Percentiles rank a stretch among this genome's conserved stretches.
phyloP scores from a whole-genome alignment of 2,113 vertebrate genomes.

The Sceloporus tristichus region DNA sequence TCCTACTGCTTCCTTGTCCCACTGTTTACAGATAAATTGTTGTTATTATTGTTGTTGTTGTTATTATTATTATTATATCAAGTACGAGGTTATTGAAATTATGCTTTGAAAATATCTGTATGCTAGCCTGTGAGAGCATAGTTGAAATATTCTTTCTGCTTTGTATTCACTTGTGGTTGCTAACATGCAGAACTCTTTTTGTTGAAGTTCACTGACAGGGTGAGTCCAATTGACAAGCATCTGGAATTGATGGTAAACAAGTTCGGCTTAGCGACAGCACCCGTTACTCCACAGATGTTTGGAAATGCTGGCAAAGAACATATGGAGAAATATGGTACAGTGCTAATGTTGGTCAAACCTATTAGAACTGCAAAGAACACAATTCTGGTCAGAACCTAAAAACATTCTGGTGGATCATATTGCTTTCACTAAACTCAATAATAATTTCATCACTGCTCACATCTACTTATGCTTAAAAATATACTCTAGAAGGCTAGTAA shows the following conservation, averaged over 20 bases:
- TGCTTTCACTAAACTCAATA: neutral
- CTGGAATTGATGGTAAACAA: constrained; percentile 87
- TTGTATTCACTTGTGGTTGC: neutral
- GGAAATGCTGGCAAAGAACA: constrained; percentile 90
- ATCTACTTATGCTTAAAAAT: neutral
- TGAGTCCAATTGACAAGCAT: constrained; percentile 90
- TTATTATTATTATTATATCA: too few relatives aligned
- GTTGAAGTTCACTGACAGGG: constrained; percentile 80
- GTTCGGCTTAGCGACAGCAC: constrained; percentile 82
- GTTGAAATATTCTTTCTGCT: neutral
- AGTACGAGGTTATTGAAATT: neutral
- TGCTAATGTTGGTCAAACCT: neutral
- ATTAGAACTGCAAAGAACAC: too few relatives aligned
- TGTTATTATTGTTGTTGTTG: too few relatives aligned
- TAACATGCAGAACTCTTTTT: neutral
- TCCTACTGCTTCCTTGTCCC: too few relatives aligned
- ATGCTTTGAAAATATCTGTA: neutral
- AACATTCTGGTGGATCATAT: neutral
- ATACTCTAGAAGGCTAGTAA: too few relatives aligned
- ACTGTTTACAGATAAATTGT: too few relatives aligned
- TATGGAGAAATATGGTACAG: constrained; percentile 95
- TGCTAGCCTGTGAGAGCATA: neutral
- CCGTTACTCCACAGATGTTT: constrained; percentile 88
- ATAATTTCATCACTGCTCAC: too few relatives aligned
- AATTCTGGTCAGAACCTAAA: neutral